A percentile compares a stretch with the other conserved stretches of the same genome.
These are phyloP conservation scores for Agrochola litura DNA, from an alignment of 2,888 invertebrate genomes.

Conservation along the genomic window DNA sequence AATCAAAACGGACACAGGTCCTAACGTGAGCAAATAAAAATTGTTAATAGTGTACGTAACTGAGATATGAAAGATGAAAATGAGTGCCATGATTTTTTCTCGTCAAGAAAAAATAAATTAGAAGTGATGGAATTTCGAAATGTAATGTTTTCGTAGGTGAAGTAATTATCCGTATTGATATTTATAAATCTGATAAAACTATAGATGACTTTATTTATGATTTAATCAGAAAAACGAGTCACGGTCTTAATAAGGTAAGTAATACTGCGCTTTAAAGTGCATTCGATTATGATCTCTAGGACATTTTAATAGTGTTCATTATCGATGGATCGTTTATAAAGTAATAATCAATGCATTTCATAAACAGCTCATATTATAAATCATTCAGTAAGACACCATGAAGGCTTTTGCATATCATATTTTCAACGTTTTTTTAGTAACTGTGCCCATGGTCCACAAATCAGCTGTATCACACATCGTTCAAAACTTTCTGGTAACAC, in stretches of 20 bases:
- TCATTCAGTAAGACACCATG: too few species aligned
- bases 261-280: conserved; percentile 39
- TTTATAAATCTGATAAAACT: conserved; percentile 21
- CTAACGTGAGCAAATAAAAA: conserved; percentile 70
- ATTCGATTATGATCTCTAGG: conserved; percentile 54
- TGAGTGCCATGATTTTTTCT: conserved; percentile 31
- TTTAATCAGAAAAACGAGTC: conserved; percentile 49
- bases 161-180: background rate
- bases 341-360: conserved; percentile 23
- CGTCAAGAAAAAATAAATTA: conserved; percentile 19
- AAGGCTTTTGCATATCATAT: too few species aligned
- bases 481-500: too few species aligned
- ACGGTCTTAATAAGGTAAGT: conserved; percentile 44
- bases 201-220: conserved; percentile 52
- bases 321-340: conserved; percentile 23
- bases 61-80: conserved; percentile 50
- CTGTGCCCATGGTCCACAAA: too few species aligned
- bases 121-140: background rate
- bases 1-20: conserved; percentile 86
- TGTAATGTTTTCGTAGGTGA: background rate
- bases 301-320: conserved; percentile 42
- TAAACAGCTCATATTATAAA: too few species aligned
- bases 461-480: too few species aligned
- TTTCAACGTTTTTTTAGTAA: too few species aligned
- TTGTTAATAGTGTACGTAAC: conserved; percentile 60